Evolutionary conservation across 92 coral and sea anemone species (phyloP).

Genomic region (Isaurus tuberculatus): DNA sequence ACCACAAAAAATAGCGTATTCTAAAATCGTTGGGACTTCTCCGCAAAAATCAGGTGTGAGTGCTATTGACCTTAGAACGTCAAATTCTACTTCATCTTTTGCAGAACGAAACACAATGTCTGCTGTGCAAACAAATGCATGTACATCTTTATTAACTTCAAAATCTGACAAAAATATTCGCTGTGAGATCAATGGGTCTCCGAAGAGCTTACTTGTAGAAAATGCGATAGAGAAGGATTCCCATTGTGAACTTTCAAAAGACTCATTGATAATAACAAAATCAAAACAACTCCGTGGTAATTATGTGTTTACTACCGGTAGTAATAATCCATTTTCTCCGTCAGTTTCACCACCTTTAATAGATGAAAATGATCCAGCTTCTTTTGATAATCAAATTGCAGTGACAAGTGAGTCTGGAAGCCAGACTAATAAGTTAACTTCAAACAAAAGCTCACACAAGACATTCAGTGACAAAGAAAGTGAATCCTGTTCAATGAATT

Average conservation of each 20-base stretch:
- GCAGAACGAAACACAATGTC: slow-evolving; percentile 24
- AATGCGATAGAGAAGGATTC: neutral
- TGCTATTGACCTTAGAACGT: slow-evolving; percentile 19
- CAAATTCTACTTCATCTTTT: slow-evolving; percentile 2
- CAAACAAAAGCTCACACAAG: neutral
- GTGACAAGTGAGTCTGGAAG: neutral
- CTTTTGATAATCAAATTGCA: neutral
- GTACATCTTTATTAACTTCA: slow-evolving; percentile 19
- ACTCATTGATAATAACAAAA: neutral
- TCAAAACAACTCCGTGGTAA: neutral
- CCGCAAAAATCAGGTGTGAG: neutral
- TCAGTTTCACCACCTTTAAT: slow-evolving; percentile 51
- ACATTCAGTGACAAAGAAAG: neutral
- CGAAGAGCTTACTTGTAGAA: neutral
- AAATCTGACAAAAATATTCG: slow-evolving; percentile 12
- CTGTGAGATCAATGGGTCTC: neutral
- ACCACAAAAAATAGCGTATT: neutral
- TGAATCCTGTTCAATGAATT: neutral
- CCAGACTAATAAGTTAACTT: neutral
- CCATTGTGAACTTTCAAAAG: neutral
- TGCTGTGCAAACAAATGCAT: slow-evolving; percentile 32
- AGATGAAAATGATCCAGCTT: slow-evolving; percentile 29
- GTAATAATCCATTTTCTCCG: slow-evolving; percentile 50
- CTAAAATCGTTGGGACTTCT: slow-evolving; percentile 2
- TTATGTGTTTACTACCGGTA: neutral